Base-by-base conservation (phyloP, 2,888 invertebrate genomes). In the Stenoptilia bipunctidactyla region DNA sequence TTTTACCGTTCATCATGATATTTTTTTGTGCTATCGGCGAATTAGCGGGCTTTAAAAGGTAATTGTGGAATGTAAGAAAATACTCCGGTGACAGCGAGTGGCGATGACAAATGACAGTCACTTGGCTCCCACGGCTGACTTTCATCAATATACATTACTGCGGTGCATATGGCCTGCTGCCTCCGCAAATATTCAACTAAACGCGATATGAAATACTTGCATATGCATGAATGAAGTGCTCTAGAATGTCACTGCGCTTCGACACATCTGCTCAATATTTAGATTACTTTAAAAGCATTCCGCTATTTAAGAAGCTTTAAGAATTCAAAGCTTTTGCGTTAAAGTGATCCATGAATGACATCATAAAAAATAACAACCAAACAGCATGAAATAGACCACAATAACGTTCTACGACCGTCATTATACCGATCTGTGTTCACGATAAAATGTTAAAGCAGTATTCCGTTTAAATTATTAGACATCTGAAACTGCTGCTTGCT, bases 1-100 rank as follows among this genome's bases (percentile, higher is more conserved):
- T 20, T 20, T 20, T 5, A 20, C 20, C 20, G 20, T 20, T 20
- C 57, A 61, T 62, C 52, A 55, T 46, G 53, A 50, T 47, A 55
- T 48, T 64, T 68, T 66, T 66, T 59, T 64, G 61, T 52, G 47
- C 51, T 60, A 66, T 67, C 67, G 65, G 70, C 64, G 66, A 70
- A 68, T 61, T 68, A 67, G 58, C 61, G 51, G 63, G 66, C 66
- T 65, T 61, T 67, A 70, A 68, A 74, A 67, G 72, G 71, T 76
- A 75, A 77, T 77, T 75, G 76, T 68, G 56, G 63, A 59, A 66
- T 64, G 67, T 69, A 71, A 68, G 72, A 70, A 72, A 74, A 74
- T 61, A 68, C 68, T 56, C 62, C 58, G 59, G 66, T 72, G 76
- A 76, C 76, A 70, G 69, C 68, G 66, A 59, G 68, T 56, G 59